Conservation (phyloP, 2,113 vertebrate genomes). For the Psittacula cyanocephala region DNA sequence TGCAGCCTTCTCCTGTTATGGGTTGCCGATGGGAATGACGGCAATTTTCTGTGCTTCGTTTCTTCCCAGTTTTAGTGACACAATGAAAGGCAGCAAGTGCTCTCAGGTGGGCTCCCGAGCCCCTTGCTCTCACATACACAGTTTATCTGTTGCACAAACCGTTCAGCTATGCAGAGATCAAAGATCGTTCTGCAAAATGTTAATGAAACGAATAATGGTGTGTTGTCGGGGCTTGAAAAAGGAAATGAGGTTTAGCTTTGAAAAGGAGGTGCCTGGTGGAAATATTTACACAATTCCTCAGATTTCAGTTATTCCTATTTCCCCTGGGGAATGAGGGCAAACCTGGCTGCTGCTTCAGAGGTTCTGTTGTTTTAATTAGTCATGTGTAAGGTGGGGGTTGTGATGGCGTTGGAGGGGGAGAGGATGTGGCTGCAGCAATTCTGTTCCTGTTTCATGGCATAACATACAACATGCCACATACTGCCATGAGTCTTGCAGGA, state of each 20-base stretch:
- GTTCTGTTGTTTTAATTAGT: not conserved
- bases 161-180: not conserved
- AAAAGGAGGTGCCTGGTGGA: not conserved
- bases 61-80: not conserved
- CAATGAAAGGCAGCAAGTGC: not conserved
- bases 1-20: not conserved
- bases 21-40: accelerated
- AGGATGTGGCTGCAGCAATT: not conserved
- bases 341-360: not conserved
- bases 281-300: not conserved
- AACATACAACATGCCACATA: not conserved
- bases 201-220: not conserved
- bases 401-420: not conserved
- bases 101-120: not conserved
- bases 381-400: not conserved
- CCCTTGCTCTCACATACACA: not conserved
- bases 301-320: not conserved
- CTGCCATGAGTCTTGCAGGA: not conserved
- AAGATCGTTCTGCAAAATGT: not conserved
- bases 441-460: not conserved
- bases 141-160: not conserved
- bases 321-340: not conserved
- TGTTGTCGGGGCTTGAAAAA: not conserved
- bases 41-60: not conserved
- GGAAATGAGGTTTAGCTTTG: not conserved